Evolutionary conservation across 2,113 vertebrate genomes (phyloP).

Genomic region (Dicrurus megarhynchus): DNA sequence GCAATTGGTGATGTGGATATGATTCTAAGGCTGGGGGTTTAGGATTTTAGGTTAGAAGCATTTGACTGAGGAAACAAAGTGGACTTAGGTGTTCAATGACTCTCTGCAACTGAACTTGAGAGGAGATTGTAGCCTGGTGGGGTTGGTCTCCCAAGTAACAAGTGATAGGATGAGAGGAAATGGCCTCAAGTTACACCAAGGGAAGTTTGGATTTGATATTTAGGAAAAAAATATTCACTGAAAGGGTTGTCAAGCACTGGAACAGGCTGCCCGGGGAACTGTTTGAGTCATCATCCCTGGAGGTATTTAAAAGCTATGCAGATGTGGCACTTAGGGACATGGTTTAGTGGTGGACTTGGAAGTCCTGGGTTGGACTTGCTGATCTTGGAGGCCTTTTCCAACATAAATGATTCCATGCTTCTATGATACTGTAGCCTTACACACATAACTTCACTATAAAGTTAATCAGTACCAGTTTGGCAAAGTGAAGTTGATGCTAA

Average conservation of each 20-base stretch:
- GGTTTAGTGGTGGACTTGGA: neutral
- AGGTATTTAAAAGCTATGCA: neutral
- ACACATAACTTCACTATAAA: neutral
- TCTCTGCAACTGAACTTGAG: neutral
- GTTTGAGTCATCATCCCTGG: neutral
- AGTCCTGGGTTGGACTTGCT: neutral
- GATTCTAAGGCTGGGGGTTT: neutral
- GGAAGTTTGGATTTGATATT: neutral
- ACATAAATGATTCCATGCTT: neutral
- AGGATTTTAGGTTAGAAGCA: neutral
- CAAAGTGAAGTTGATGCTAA: neutral
- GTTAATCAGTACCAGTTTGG: neutral
- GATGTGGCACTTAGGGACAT: neutral
- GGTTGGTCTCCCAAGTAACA: neutral
- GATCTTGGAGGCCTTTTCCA: neutral
- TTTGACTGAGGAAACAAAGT: neutral
- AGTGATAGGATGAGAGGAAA: neutral
- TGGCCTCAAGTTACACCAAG: neutral
- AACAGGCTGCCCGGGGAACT: neutral
- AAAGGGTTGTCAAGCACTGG: neutral
- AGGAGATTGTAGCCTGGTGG: neutral
- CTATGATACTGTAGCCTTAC: neutral
- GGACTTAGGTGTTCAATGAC: neutral
- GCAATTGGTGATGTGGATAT: neutral
- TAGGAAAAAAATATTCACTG: too few relatives aligned